Evolutionary conservation across 2,113 vertebrate genomes (phyloP).

Genomic region (Eublepharis macularius): DNA sequence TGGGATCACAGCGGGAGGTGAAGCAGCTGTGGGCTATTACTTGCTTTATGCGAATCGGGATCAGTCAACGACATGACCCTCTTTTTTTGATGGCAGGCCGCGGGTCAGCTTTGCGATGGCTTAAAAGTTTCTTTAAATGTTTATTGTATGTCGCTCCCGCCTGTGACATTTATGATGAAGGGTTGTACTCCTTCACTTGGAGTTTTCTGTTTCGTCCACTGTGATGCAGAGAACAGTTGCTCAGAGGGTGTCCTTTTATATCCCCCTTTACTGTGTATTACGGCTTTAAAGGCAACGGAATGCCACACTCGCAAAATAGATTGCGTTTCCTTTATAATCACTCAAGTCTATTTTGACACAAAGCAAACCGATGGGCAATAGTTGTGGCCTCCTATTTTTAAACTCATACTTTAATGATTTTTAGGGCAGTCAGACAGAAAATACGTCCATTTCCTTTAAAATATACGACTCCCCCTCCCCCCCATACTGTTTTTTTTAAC

Average conservation of each 20-base stretch:
- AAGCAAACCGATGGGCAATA: slow-evolving; percentile 28
- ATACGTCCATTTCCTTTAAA: slow-evolving; percentile 9
- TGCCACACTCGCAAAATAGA: slow-evolving; percentile 45
- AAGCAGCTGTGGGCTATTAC: neutral
- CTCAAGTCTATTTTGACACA: slow-evolving; percentile 60
- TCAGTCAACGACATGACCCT: neutral
- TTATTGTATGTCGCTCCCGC: slow-evolving; percentile 1
- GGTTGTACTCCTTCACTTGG: slow-evolving; percentile 5
- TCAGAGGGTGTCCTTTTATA: slow-evolving; percentile 51
- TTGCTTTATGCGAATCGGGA: neutral
- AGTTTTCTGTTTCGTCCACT: slow-evolving; percentile 47
- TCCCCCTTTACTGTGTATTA: slow-evolving; percentile 48
- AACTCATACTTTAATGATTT: slow-evolving; percentile 62
- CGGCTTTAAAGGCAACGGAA: slow-evolving; percentile 52
- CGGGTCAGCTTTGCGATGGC: slow-evolving; percentile 34
- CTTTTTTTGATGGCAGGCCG: neutral
- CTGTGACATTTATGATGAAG: slow-evolving; percentile 57
- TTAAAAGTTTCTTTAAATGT: slow-evolving; percentile 52
- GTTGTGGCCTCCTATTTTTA: slow-evolving; percentile 45
- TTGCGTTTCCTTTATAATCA: slow-evolving; percentile 59
- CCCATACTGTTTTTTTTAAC: neutral
- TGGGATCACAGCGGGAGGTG: neutral
- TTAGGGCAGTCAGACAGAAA: slow-evolving; percentile 52
- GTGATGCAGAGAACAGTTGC: slow-evolving; percentile 46
- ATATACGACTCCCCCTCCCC: neutral